Conservation (phyloP, 2,113 vertebrate genomes). For the Clarias batrachus region DNA sequence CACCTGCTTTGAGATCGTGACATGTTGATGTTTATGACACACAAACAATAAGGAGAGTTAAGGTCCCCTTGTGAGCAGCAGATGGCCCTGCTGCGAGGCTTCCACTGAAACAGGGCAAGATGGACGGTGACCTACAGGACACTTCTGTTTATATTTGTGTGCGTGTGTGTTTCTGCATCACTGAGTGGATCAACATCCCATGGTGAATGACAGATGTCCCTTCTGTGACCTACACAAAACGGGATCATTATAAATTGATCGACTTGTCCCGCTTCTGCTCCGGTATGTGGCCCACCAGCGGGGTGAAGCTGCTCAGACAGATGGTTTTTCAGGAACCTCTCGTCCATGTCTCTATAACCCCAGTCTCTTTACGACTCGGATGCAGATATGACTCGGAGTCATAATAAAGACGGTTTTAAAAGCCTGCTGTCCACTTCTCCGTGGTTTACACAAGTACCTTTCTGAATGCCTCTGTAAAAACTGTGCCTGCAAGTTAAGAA, state of each 20-base stretch:
- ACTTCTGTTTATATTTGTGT: neutral
- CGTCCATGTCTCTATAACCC: neutral
- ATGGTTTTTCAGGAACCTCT: slow-evolving; percentile 20
- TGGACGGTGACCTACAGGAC: slow-evolving; percentile 18
- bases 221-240: slow-evolving; percentile 16
- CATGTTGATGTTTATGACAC: slow-evolving; percentile 3
- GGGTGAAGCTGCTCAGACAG: slow-evolving; percentile 7
- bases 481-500: neutral
- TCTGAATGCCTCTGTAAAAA: neutral
- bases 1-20: neutral
- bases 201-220: slow-evolving; percentile 31
- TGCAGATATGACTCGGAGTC: slow-evolving; percentile 30
- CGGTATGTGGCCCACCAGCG: neutral
- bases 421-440: slow-evolving; percentile 52
- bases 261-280: neutral
- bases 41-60: slow-evolving; percentile 26
- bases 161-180: neutral
- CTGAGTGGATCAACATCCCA: slow-evolving; percentile 2
- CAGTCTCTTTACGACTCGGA: slow-evolving; percentile 15
- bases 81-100: slow-evolving; percentile 45
- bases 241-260: neutral
- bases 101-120: slow-evolving; percentile 16
- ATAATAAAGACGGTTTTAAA: slow-evolving; percentile 29
- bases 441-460: slow-evolving; percentile 35
- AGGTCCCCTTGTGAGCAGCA: slow-evolving; percentile 43